These are phyloP conservation scores for Eutolmus rufibarbis DNA, from an alignment of 2,888 invertebrate genomes.

Conservation along the genomic window DNA sequence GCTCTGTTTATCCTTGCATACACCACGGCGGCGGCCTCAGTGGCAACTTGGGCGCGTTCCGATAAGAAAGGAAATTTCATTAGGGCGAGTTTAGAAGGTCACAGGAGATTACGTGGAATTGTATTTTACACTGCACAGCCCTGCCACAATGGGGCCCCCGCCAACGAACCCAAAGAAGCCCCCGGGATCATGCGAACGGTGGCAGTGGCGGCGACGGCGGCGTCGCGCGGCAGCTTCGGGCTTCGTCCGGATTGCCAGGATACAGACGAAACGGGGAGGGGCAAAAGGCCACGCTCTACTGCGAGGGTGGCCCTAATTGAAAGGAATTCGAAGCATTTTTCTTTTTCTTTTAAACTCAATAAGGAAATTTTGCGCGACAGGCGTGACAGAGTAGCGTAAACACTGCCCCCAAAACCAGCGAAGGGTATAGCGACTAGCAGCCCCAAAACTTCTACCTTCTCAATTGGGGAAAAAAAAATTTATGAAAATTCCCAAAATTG, in stretches of 20 bases:
- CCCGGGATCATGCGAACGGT: not conserved
- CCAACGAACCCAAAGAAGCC: not conserved
- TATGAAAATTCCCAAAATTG: not conserved
- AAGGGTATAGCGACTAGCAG: not conserved
- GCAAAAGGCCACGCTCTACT: not conserved
- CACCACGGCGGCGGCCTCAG: not conserved
- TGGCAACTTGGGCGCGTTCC: not conserved
- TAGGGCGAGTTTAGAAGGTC: slow-evolving; percentile 11
- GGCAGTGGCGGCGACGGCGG: too few relatives aligned
- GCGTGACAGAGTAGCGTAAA: not conserved
- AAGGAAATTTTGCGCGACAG: not conserved
- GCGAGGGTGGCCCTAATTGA: not conserved
- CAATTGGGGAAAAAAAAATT: not conserved
- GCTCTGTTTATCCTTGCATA: slow-evolving; percentile 1
- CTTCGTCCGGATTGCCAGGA: not conserved
- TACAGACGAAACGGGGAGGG: not conserved
- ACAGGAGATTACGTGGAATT: not conserved
- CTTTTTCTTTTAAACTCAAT: not conserved
- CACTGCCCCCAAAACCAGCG: not conserved
- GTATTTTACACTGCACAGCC: not conserved
- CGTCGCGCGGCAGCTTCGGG: not conserved
- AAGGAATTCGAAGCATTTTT: not conserved
- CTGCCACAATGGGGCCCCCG: not conserved
- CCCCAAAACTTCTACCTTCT: not conserved
- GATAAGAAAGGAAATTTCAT: slow-evolving; percentile 20